phyloP scores from a whole-genome alignment of 2,797 vertebrate species.

The Squalus acanthias region DNA sequence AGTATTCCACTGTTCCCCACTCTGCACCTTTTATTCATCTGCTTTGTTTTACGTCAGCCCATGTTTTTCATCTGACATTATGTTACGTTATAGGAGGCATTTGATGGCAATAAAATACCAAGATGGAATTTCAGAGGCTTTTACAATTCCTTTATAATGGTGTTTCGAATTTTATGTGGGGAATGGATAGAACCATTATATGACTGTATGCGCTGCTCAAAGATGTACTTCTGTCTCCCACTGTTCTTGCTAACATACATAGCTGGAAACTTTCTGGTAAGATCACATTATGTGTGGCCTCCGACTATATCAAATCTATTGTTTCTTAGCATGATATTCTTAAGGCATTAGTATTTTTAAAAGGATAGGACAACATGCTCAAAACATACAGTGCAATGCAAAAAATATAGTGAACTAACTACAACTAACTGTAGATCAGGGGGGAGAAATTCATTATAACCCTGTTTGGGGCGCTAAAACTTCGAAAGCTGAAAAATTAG shows the following conservation, averaged over 20 bases:
- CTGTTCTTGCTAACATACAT: slow-evolving; percentile 39
- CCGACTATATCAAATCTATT: background rate
- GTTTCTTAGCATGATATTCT: background rate
- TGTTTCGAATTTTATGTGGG: slow-evolving; percentile 39
- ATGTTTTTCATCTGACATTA: slow-evolving; percentile 21
- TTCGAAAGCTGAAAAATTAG: too few relatives aligned
- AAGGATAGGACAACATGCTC: background rate
- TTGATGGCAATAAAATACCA: slow-evolving; percentile 34
- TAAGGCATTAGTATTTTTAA: background rate
- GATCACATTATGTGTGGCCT: background rate
- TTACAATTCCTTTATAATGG: slow-evolving; percentile 40
- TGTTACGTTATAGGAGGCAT: slow-evolving; percentile 33
- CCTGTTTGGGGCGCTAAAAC: too few relatives aligned
- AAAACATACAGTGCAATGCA: background rate
- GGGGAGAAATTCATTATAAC: too few relatives aligned
- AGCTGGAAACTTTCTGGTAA: slow-evolving; percentile 39
- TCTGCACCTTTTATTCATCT: background rate
- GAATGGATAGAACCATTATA: slow-evolving; percentile 40
- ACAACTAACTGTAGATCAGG: background rate
- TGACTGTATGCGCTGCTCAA: slow-evolving; percentile 40
- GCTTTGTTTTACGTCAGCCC: background rate
- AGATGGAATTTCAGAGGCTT: slow-evolving; percentile 40
- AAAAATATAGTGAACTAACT: background rate
- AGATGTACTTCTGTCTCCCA: slow-evolving; percentile 40
- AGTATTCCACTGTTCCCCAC: background rate